These are phyloP conservation scores for Nebria brevicollis DNA, from an alignment of 2,888 invertebrate species.

Conservation along the genomic window DNA sequence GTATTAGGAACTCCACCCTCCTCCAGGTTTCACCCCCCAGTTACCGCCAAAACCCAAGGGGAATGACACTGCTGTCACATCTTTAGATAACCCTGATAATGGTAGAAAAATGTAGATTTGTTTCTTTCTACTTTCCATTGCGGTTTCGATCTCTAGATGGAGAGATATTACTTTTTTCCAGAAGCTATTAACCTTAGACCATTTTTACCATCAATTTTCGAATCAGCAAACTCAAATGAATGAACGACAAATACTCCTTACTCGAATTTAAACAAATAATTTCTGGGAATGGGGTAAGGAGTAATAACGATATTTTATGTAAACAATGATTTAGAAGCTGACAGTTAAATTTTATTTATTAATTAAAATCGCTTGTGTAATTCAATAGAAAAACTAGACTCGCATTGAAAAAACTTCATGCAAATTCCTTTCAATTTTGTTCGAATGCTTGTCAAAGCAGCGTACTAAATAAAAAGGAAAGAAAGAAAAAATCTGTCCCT, in stretches of 20 bases:
- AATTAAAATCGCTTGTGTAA: neutral
- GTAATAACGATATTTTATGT: neutral
- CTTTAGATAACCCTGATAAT: slow-evolving; percentile 16
- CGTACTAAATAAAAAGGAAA: slow-evolving; percentile 10
- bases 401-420: neutral
- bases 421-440: slow-evolving; percentile 8
- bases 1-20: neutral
- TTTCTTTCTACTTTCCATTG: neutral
- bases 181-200: neutral
- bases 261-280: too few relatives aligned
- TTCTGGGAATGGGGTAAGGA: too few relatives aligned
- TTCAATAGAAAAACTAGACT: neutral
- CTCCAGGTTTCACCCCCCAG: neutral
- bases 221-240: neutral
- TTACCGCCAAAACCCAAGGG: neutral
- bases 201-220: neutral
- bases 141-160: neutral
- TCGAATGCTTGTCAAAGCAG: neutral
- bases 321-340: neutral
- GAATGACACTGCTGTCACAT: slow-evolving; percentile 7
- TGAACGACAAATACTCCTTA: too few relatives aligned
- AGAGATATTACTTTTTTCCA: neutral
- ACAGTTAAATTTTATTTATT: neutral
- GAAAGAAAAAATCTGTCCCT: slow-evolving; percentile 1
- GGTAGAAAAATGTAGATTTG: slow-evolving; percentile 19